Evolutionary conservation across 2,888 invertebrate genomes (phyloP), one percentile per base, ranked within the genome.

Genomic region (Escarpia spicata): DNA sequence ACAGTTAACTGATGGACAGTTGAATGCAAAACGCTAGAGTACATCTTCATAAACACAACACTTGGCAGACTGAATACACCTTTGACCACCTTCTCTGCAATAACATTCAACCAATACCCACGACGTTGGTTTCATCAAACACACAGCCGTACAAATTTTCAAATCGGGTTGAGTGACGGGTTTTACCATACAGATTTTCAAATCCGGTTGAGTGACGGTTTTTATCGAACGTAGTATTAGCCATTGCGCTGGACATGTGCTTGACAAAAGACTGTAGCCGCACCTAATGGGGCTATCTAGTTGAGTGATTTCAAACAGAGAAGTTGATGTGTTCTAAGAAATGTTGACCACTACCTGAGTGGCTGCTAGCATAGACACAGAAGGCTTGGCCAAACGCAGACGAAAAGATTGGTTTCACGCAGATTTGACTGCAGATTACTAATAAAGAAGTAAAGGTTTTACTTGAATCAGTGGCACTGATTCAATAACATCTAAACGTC

Each of bases 261-360:
- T 75, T 75, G 75, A 75, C 26, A 75, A 75, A 75, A 75, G 75
- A 75, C 75, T 75, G 19, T 75, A 75, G 75, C 75, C 19, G 26
- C 75, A 75, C 26, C 75, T 75, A 75, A 75, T 75, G 75, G 75
- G 75, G 75, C 75, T 75, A 75, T 75, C 75, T 75, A 75, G 75
- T 75, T 75, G 75, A 75, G 75, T 75, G 75, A 75, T 75, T 75
- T 75, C 75, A 75, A 75, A 75, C 75, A 75, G 75, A 75, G 75
- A 75, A 75, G 75, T 75, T 26, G 75, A 75, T 19, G 26, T 75
- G 19, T 75, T 75, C 75, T 75, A 75, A 75, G 75, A 75, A 75
- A 15, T 75, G 75, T 75, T 75, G 15, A 75, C 75, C 75, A 75
- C 19, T 75, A 4, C 12, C 75, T 26, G 75, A 75, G 75, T 75